Conservation (phyloP, 2,113 vertebrate genomes). For the Neolamprologus kungweensis region DNA sequence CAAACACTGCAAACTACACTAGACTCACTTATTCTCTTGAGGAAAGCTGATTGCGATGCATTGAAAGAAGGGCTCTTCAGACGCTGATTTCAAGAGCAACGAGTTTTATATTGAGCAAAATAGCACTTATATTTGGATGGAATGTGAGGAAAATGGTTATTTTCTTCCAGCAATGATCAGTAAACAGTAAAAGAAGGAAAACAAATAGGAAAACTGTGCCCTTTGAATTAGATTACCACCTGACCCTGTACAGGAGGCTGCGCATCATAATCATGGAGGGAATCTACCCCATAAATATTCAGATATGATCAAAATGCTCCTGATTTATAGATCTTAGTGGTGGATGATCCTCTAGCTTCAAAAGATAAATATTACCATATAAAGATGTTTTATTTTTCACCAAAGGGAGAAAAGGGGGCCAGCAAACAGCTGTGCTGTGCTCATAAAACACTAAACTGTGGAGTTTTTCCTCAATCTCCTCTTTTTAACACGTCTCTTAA, state of each 20-base stretch:
- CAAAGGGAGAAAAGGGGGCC: not conserved
- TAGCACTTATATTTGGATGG: fast-evolving
- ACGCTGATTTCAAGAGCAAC: not conserved
- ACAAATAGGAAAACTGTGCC: not conserved
- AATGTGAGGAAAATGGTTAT: not conserved
- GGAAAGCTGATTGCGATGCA: not conserved
- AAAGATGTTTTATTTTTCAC: not conserved
- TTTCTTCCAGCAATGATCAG: not conserved
- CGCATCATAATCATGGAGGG: not conserved
- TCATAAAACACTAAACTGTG: not conserved
- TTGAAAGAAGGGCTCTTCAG: not conserved
- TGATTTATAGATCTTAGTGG: not conserved
- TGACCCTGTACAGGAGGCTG: not conserved
- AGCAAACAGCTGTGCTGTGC: not conserved
- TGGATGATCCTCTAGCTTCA: not conserved
- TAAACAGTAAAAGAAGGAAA: not conserved
- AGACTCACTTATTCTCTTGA: not conserved
- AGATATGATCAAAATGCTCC: not conserved
- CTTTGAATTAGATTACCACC: not conserved
- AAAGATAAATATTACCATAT: not conserved
- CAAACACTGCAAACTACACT: not conserved
- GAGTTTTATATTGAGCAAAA: not conserved
- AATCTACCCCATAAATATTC: not conserved
- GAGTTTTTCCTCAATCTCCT: not conserved
- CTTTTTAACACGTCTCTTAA: not conserved